Evolutionary conservation across 53 echinoderm and acorn worm genomes (phyloP), one percentile per base, ranked within the genome.

Genomic region (Antedon mediterranea): DNA sequence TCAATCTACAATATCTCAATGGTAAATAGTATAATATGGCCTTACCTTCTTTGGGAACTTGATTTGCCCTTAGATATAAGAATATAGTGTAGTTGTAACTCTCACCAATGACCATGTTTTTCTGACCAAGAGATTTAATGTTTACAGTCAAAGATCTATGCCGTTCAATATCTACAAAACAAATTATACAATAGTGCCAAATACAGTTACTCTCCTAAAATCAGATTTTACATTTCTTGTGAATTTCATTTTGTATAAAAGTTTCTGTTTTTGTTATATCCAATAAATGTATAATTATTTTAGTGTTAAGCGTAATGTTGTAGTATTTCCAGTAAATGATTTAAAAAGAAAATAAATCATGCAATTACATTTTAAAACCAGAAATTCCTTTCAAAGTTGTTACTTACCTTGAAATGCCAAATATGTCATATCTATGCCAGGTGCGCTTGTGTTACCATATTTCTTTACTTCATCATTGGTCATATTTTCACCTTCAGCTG

Each of bases 1-100:
- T n/a, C n/a, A n/a, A n/a, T n/a, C n/a, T n/a, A n/a, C n/a, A n/a
- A n/a, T n/a, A n/a, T n/a, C n/a, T n/a, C n/a, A n/a, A n/a, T n/a
- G n/a, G n/a, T n/a, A n/a, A n/a, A n/a, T n/a, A n/a, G n/a, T n/a
- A n/a, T 37, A 37, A 11, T 57, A 26, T 57, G 43, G 30, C 31
- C 79, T 43, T 23, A 79, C 79, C 32, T 32, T n/a, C 71, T 27
- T 71, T 71, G 3, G 79, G 79, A 0, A 4, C 31, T 0, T 15
- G 18, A 34, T 79, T 79, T 18, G 71, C 71, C 26, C 71, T 31
- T 27, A 79, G 23, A 28, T 71, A 71, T 4, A 79, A 32, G 71
- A 71, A 79, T n/a, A 79, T 28, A 5, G 71, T 32, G 23, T 79
- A 79, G 23, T 30, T 79, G 79, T 79, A 79, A 14, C 30, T 78